phyloP scores from a whole-genome alignment of 2,797 vertebrate species.

The Yasuhikotakia modesta region DNA sequence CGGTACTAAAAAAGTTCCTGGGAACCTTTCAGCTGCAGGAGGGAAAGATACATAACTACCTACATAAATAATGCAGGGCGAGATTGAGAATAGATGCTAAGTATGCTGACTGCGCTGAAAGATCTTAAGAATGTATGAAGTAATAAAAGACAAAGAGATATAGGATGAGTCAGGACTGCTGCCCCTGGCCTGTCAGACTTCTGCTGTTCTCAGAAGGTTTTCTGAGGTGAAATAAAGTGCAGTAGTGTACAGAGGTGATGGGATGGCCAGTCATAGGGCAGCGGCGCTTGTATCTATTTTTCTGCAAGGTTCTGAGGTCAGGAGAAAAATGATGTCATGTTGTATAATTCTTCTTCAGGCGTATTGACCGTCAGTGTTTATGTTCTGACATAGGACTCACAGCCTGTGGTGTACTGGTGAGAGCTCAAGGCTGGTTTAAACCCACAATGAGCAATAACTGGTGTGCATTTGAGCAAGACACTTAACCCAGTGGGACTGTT shows the following conservation, averaged over 20 bases:
- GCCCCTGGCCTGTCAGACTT: neutral
- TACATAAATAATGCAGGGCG: constrained; percentile 5
- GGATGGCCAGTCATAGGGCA: neutral
- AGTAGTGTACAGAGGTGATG: neutral
- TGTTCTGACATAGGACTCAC: constrained; percentile 1
- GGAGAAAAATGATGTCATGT: constrained; percentile 41
- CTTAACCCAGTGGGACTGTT: neutral
- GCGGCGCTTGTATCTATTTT: no score
- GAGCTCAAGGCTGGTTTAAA: neutral
- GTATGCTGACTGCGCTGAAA: constrained; percentile 4
- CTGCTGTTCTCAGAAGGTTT: neutral
- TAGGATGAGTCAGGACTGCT: neutral
- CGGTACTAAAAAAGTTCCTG: neutral
- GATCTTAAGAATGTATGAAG: constrained; percentile 14
- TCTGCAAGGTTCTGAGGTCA: constrained; percentile 7
- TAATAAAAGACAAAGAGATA: neutral
- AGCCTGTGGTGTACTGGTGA: neutral
- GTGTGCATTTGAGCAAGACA: neutral
- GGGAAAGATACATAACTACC: constrained; percentile 1
- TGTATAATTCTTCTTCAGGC: neutral
- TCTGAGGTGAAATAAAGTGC: neutral
- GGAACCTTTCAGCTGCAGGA: neutral
- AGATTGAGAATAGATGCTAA: constrained; percentile 6
- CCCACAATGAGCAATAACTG: neutral
- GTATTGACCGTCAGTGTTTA: constrained; percentile 20